Conservation (phyloP, 2,888 invertebrate genomes). For the Caenorhabditis doughertyi region DNA sequence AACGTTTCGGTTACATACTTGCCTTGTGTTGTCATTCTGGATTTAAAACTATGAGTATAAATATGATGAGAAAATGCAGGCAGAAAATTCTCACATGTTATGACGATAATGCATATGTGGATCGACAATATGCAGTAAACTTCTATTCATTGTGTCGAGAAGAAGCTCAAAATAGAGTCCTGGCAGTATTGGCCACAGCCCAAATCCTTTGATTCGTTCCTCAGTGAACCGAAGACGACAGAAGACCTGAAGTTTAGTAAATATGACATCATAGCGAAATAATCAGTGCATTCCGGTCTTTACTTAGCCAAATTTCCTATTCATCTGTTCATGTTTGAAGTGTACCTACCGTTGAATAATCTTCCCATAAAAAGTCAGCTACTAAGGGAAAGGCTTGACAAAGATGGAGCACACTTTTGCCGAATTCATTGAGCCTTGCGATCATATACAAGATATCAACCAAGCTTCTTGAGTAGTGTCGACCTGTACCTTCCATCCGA, state of each 20-base stretch:
- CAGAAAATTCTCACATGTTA: conserved; percentile 13
- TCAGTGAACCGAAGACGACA: conserved; percentile 52
- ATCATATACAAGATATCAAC: conserved; percentile 49
- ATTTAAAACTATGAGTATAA: too few species aligned
- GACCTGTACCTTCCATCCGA: conserved; percentile 46
- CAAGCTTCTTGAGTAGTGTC: conserved; percentile 41
- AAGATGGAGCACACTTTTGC: conserved; percentile 37
- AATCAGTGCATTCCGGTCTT: too few species aligned
- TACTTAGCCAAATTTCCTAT: too few species aligned
- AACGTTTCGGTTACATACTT: conserved; percentile 32
- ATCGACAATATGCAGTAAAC: conserved; percentile 18
- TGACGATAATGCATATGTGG: conserved; percentile 37
- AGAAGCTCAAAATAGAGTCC: conserved; percentile 53
- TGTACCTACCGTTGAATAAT: conserved; percentile 42
- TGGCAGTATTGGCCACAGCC: conserved; percentile 54
- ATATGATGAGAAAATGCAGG: too few species aligned
- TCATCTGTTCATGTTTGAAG: too few species aligned
- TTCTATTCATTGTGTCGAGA: conserved; percentile 39
- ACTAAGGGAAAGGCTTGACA: conserved; percentile 24
- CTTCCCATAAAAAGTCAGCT: conserved; percentile 57
- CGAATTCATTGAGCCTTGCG: conserved; percentile 45
- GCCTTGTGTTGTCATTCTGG: conserved; percentile 42
- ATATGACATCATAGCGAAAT: too few species aligned
- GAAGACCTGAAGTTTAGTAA: conserved; percentile 48
- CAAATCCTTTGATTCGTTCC: conserved; percentile 27